phyloP scores from a whole-genome alignment of 2,797 vertebrate genomes.

The Pterois miles region DNA sequence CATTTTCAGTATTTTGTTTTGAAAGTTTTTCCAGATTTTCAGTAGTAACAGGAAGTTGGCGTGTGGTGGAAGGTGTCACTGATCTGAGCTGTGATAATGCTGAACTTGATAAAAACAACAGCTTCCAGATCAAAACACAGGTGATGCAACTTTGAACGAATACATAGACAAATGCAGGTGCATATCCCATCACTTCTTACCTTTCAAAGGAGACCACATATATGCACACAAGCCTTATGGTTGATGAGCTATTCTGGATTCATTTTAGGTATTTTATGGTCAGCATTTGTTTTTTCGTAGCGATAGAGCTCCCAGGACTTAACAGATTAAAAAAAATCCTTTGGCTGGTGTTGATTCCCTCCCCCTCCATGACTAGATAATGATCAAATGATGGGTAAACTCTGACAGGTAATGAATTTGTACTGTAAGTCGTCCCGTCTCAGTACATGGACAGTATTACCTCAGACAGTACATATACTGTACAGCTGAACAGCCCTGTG shows the following conservation, averaged over 20 bases:
- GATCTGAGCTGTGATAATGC: neutral
- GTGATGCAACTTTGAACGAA: neutral
- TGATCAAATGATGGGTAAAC: too few species aligned
- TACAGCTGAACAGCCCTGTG: neutral
- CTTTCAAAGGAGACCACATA: too few species aligned
- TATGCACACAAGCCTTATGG: too few species aligned
- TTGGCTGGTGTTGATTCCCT: too few species aligned
- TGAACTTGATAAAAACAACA: neutral
- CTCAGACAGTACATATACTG: conserved; percentile 14
- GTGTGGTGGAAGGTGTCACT: neutral
- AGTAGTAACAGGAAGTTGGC: neutral
- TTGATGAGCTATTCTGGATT: too few species aligned
- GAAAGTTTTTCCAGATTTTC: neutral
- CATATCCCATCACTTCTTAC: too few species aligned
- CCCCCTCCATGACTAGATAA: too few species aligned
- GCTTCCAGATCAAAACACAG: neutral
- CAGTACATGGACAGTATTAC: neutral
- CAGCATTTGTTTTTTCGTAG: too few species aligned
- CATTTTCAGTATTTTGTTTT: neutral
- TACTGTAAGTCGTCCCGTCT: neutral
- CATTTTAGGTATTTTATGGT: too few species aligned
- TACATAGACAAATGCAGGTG: neutral
- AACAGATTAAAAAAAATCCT: too few species aligned
- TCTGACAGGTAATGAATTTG: too few species aligned
- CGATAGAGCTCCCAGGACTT: too few species aligned